Base-by-base conservation (phyloP, 1,140 invertebrate genomes). In the Polypedilum pembai region DNA sequence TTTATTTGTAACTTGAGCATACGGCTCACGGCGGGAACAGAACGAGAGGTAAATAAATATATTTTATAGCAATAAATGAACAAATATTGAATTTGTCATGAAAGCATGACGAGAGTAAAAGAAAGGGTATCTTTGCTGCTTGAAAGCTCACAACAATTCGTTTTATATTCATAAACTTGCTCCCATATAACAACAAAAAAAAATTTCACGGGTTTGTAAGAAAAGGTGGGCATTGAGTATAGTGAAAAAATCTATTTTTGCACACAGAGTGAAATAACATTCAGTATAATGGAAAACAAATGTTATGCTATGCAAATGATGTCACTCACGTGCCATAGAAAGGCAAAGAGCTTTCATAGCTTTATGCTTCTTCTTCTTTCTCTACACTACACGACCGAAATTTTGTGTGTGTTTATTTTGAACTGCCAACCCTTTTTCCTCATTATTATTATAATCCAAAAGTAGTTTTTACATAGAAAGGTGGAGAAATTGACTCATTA, bases 241-340 rank as follows among this genome's bases (percentile, higher is more conserved):
- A 56, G 3, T 15, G 3, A 69, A 69, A 69, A 69, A 69, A 69
- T 20, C 65, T 18, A 69, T 69, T 69, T 20, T 18, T 21, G 7
- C 17, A 69, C 17, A 69, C 24, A 33, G 24, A 33, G 5, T 33
- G 24, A 33, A 33, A 20, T 12, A 45, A 56, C 12, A 56, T 56
- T 56, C 65, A 21, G 24, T 12, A 21, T 69, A 69, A 69, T 69
- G 65, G 65, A 69, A 69, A 69, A 69, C 65, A 69, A 69, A 69
- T 69, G 65, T 69, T 69, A 69, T 69, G 17, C 65, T 69, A 69
- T 69, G 65, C 65, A 69, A 69, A 69, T 69, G 65, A 69, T 69
- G 65, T 69, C 65, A 69, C 65, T 69, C 65, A 69, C 65, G 65
- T 69, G 65, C 65, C 20, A 20, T 69, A 69, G 65, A 20, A 56